Evolutionary conservation across 2,113 vertebrate genomes (phyloP).

Genomic region (Anguilla rostrata): DNA sequence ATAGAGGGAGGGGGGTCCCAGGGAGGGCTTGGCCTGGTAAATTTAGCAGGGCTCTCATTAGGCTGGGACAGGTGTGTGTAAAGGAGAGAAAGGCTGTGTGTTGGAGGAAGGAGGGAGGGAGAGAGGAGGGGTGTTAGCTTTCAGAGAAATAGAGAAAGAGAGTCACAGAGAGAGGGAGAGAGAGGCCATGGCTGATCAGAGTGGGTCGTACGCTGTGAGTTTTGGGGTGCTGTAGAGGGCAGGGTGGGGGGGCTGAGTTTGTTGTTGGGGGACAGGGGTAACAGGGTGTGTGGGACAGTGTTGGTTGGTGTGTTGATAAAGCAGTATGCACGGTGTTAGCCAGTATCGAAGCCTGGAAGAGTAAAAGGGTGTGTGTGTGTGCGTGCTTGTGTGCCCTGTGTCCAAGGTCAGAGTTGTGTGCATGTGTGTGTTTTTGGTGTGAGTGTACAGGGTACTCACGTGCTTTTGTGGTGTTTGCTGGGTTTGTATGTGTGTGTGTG

Average conservation of each 20-base stretch:
- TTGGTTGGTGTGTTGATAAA: no score
- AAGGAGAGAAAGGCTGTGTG: not conserved
- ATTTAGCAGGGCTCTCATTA: not conserved
- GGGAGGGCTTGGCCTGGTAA: not conserved
- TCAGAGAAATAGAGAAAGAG: not conserved
- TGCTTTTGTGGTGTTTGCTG: not conserved
- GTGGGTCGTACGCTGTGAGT: not conserved
- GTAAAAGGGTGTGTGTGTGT: slow-evolving; percentile 12
- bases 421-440: not conserved
- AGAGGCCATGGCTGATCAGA: no score
- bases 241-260: no score
- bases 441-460: no score
- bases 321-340: not conserved
- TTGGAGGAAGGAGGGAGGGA: not conserved
- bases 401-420: slow-evolving; percentile 11
- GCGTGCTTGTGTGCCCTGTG: not conserved
- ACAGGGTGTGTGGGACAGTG: not conserved
- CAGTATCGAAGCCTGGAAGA: slow-evolving; percentile 14
- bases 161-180: no score
- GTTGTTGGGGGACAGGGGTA: not conserved
- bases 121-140: no score
- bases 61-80: slow-evolving; percentile 2
- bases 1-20: not conserved
- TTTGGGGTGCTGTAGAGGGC: no score
- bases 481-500: slow-evolving; percentile 23